Evolutionary conservation across 2,113 vertebrate genomes (phyloP).

Genomic region (Egretta garzetta): DNA sequence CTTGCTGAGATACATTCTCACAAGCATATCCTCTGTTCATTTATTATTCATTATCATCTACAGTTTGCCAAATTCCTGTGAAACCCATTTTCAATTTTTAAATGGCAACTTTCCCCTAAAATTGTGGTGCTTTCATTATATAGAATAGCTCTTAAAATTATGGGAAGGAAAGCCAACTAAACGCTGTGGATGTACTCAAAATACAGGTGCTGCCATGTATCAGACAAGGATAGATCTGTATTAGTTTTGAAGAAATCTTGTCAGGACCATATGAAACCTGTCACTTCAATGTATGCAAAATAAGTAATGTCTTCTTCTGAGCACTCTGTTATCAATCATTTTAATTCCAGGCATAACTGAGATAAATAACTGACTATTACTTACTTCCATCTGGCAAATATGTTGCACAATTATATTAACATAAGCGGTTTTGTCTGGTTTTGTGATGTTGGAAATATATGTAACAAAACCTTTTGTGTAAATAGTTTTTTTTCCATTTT

Average conservation of each 20-base stretch:
- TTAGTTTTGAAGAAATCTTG: not conserved
- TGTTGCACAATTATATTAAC: not conserved
- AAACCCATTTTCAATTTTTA: slow-evolving; percentile 43
- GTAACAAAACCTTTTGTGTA: not conserved
- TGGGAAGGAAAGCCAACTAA: not conserved
- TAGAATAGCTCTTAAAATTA: not conserved
- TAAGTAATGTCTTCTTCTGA: not conserved
- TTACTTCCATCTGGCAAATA: not conserved
- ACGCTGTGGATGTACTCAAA: not conserved
- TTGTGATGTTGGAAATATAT: not conserved
- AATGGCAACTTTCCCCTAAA: not conserved
- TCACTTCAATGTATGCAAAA: not conserved
- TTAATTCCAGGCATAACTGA: not conserved
- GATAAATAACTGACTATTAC: slow-evolving; percentile 1
- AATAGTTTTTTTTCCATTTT: not conserved
- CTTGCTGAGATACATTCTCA: slow-evolving; percentile 46
- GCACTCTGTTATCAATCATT: not conserved
- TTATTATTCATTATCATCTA: slow-evolving; percentile 66
- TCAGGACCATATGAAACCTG: not conserved
- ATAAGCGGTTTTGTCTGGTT: not conserved
- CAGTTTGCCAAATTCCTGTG: slow-evolving; percentile 47
- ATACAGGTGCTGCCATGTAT: not conserved
- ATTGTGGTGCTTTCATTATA: not conserved
- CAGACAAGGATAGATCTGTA: not conserved
- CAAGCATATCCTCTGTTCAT: slow-evolving; percentile 15